Conservation (phyloP, 2,888 invertebrate species). For the Mechanitis mazaeus region DNA sequence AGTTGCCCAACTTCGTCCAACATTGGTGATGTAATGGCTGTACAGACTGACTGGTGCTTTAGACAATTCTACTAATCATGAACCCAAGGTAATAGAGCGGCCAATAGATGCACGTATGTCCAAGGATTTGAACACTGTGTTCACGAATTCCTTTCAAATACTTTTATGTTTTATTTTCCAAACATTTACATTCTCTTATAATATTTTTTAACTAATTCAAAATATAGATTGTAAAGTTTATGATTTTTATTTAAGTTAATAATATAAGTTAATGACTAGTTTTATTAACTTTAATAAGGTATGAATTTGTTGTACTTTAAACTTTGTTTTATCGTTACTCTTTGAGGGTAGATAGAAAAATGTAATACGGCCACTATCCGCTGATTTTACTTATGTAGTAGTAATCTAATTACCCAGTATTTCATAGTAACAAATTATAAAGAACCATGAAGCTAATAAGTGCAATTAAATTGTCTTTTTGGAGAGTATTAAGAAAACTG, state of each 20-base stretch:
- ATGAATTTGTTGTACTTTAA: no score
- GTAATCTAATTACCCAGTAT: no score
- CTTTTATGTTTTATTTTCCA: background rate
- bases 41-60: conserved; percentile 29
- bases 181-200: no score
- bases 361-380: no score
- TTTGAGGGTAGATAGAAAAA: no score
- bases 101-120: conserved; percentile 27
- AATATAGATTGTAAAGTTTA: no score
- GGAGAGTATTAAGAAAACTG: conserved; percentile 51
- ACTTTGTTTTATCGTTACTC: no score
- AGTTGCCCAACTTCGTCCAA: conserved; percentile 23
- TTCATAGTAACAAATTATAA: conserved; percentile 1
- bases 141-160: conserved; percentile 11
- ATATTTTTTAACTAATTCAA: no score
- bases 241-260: no score
- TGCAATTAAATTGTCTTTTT: conserved; percentile 45
- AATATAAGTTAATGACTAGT: background rate
- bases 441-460: conserved; percentile 36
- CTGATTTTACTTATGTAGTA: no score
- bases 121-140: conserved; percentile 34
- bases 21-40: conserved; percentile 32
- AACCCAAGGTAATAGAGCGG: conserved; percentile 63
- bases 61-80: conserved; percentile 50
- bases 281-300: background rate